Evolutionary conservation across 2,797 vertebrate species (phyloP).

Genomic region (Halcyon smyrnensis): DNA sequence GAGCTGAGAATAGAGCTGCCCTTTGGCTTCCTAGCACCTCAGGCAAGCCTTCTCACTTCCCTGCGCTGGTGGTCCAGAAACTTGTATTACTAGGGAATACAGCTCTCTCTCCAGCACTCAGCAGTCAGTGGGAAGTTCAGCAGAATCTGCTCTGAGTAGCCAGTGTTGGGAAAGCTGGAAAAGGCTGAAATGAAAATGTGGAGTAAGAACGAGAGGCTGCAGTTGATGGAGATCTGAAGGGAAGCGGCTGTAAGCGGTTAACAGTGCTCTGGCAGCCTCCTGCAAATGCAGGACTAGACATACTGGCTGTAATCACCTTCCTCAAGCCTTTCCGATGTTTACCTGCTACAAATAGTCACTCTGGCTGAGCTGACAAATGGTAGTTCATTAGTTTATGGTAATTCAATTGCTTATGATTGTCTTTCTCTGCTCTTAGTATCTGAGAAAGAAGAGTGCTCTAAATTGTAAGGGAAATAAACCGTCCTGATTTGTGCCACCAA

Average conservation of each 20-base stretch:
- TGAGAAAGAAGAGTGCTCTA: neutral
- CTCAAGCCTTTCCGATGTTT: neutral
- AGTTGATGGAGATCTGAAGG: neutral
- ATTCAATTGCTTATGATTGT: slow-evolving; percentile 11
- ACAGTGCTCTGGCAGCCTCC: neutral
- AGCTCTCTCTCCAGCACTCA: neutral
- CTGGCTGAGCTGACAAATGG: slow-evolving; percentile 7
- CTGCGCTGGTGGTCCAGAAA: neutral
- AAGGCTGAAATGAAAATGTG: neutral
- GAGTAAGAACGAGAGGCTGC: neutral
- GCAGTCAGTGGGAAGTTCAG: neutral
- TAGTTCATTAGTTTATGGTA: slow-evolving; percentile 38
- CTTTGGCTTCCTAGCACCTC: neutral
- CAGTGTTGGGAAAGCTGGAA: neutral
- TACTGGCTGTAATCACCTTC: neutral
- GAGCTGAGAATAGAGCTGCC: neutral
- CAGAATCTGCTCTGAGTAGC: neutral
- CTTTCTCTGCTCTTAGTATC: neutral
- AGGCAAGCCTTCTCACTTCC: neutral
- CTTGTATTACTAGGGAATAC: neutral
- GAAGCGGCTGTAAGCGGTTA: neutral
- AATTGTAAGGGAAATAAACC: neutral
- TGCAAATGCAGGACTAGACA: neutral
- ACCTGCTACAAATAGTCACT: neutral
- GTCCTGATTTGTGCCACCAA: neutral